Conservation (phyloP, 2,113 vertebrate genomes). For the Microcebus griseorufus region DNA sequence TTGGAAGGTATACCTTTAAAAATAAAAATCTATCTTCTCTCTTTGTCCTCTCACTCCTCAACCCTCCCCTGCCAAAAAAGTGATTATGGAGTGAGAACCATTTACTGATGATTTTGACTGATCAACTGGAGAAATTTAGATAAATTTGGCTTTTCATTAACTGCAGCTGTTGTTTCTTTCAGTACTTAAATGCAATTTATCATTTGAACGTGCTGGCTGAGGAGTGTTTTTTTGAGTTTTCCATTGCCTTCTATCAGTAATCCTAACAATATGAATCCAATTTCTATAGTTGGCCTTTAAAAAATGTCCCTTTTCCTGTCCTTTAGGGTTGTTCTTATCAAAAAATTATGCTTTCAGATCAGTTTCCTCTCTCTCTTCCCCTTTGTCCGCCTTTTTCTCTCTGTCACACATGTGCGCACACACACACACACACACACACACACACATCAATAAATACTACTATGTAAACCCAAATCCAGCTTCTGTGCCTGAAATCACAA, state of each 20-base stretch:
- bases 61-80: background rate
- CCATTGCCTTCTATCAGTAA: slow-evolving; percentile 79
- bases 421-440: background rate
- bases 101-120: slow-evolving; percentile 78
- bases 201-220: slow-evolving; percentile 80
- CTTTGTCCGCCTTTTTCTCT: background rate
- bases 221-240: slow-evolving; percentile 70
- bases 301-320: slow-evolving; percentile 66
- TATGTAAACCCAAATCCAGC: slow-evolving; percentile 59
- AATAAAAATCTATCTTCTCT: background rate
- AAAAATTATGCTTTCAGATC: slow-evolving; percentile 47
- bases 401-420: background rate
- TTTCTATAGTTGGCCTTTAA: slow-evolving; percentile 75
- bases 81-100: slow-evolving; percentile 63
- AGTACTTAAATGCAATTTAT: slow-evolving; percentile 82
- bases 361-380: background rate
- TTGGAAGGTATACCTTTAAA: background rate
- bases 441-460: background rate
- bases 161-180: slow-evolving; percentile 85
- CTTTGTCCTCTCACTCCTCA: slow-evolving; percentile 2
- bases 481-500: background rate
- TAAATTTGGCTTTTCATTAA: slow-evolving; percentile 84
- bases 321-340: slow-evolving; percentile 53
- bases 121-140: slow-evolving; percentile 87
- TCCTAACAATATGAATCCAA: slow-evolving; percentile 80